Percentiles rank a stretch among this genome's conserved stretches.
Conservation (phyloP, 2,888 invertebrate species). For the Archaeoteleia sp. region DNA sequence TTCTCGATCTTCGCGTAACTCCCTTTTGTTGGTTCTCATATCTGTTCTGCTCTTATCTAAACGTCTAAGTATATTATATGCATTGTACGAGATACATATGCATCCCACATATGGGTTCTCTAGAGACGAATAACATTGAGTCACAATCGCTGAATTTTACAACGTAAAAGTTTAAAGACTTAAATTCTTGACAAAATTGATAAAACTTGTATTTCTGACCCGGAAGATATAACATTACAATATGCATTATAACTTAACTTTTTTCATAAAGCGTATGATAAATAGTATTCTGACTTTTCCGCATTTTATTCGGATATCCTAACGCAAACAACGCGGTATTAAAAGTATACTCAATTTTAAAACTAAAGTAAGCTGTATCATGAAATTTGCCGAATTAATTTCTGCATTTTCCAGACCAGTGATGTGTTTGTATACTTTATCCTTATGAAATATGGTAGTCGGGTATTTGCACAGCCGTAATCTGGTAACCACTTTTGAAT, state of each 20-base stretch:
- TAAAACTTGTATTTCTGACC: conserved; percentile 30
- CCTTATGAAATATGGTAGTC: no score
- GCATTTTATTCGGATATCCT: no score
- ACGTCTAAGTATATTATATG: conserved; percentile 21
- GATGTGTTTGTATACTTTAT: no score
- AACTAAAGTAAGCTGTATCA: no score
- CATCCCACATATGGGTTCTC: conserved; percentile 37
- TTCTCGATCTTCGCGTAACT: conserved; percentile 11
- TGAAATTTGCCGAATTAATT: no score
- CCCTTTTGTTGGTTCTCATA: background rate
- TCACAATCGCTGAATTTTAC: conserved; percentile 29
- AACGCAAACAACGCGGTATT: no score
- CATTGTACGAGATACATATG: conserved; percentile 25
- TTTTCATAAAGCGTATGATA: background rate
- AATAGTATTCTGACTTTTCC: no score
- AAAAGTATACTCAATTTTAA: no score
- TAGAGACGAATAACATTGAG: conserved; percentile 39
- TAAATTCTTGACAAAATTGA: conserved; percentile 24
- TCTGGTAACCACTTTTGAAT: no score
- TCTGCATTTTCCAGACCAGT: no score
- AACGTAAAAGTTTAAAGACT: conserved; percentile 9
- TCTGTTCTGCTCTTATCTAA: conserved; percentile 22
- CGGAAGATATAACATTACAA: conserved; percentile 12
- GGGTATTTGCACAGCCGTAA: no score
- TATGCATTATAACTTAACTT: conserved; percentile 1